Conservation (phyloP, 2,797 vertebrate genomes). For the Mormyrus proboscirostris region DNA sequence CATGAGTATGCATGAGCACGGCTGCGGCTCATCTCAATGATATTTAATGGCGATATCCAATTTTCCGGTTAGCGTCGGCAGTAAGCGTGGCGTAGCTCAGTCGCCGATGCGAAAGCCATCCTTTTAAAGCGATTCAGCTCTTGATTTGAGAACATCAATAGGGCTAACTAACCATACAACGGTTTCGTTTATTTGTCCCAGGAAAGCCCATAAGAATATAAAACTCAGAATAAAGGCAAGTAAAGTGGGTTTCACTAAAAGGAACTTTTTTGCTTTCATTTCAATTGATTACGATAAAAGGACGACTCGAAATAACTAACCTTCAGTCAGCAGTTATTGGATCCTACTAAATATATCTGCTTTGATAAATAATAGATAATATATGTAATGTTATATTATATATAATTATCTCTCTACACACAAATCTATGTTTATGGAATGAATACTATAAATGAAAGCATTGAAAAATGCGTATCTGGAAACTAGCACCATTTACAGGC, state of each 20-base stretch:
- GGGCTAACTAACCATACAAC: not conserved
- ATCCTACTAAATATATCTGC: conserved; percentile 4
- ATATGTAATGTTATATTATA: not conserved
- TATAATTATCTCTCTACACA: not conserved
- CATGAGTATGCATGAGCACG: not conserved
- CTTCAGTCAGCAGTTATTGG: not conserved
- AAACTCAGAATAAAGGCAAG: not conserved
- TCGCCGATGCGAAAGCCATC: not conserved
- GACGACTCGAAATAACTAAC: not conserved
- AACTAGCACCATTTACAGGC: not conserved
- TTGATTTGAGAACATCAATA: not conserved
- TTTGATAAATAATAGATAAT: not conserved
- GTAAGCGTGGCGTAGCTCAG: not conserved
- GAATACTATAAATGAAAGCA: not conserved
- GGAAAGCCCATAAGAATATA: not conserved
- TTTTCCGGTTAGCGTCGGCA: conserved; percentile 27
- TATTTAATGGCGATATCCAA: conserved; percentile 6
- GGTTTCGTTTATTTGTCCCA: not conserved
- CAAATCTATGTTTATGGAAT: not conserved
- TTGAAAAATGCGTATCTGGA: not conserved
- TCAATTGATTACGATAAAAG: not conserved
- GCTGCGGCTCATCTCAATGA: not conserved
- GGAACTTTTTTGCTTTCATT: not conserved
- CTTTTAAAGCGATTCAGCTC: not conserved
- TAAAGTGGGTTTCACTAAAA: not conserved